Evolutionary conservation across 2,113 vertebrate genomes (phyloP).

Genomic region (Camelus dromedarius): DNA sequence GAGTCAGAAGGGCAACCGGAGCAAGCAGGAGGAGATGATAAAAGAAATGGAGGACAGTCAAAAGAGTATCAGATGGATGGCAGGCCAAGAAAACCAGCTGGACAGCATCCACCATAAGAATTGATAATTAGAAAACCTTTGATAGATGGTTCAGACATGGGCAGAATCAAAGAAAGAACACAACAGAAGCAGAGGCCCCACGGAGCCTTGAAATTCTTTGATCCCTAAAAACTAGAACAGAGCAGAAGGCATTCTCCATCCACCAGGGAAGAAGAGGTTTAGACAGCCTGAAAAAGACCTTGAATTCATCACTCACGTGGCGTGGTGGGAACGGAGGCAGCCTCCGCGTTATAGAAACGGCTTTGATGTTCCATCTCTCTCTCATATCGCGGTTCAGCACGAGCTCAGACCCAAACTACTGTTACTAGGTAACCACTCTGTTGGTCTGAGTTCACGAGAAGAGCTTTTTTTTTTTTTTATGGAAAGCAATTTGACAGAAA

Average conservation of each 20-base stretch:
- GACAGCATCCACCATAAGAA: neutral
- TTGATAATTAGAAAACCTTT: slow-evolving; percentile 60
- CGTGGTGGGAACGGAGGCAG: neutral
- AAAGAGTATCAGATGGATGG: neutral
- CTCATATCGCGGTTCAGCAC: neutral
- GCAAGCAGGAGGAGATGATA: neutral
- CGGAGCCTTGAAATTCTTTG: slow-evolving; percentile 48
- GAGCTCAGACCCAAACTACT: slow-evolving; percentile 53
- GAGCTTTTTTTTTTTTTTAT: slow-evolving; percentile 8
- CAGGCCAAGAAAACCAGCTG: neutral
- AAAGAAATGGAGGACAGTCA: neutral
- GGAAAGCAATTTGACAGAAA: slow-evolving; percentile 68
- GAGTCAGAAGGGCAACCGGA: neutral
- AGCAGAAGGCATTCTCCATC: slow-evolving; percentile 35
- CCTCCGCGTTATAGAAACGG: slow-evolving; percentile 34
- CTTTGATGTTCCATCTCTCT: neutral
- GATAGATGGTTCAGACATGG: slow-evolving; percentile 43
- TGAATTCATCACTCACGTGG: slow-evolving; percentile 33
- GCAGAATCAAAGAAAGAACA: slow-evolving; percentile 36
- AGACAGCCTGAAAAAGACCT: slow-evolving; percentile 39
- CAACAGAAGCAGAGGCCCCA: neutral
- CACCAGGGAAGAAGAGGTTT: slow-evolving; percentile 39
- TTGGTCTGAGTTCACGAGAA: slow-evolving; percentile 42
- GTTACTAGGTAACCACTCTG: slow-evolving; percentile 80
- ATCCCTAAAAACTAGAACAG: slow-evolving; percentile 53